Conservation (phyloP, 2,113 vertebrate species). For the Prionailurus viverrinus region DNA sequence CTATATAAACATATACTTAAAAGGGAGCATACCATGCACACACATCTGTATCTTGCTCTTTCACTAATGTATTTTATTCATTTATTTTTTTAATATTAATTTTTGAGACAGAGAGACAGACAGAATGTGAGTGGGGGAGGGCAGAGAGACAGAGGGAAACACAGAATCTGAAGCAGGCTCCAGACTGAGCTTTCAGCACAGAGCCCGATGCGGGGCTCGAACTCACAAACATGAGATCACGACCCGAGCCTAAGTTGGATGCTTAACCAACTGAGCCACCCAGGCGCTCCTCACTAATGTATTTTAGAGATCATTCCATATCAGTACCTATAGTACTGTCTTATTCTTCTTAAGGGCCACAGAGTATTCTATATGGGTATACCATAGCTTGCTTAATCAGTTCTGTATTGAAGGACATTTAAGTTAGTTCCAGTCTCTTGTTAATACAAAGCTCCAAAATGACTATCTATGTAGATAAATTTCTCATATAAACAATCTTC, state of each 20-base stretch:
- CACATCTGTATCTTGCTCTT: not conserved
- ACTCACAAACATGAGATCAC: too few relatives aligned
- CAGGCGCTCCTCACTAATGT: not conserved
- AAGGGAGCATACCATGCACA: not conserved
- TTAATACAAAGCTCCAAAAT: slow-evolving; percentile 7
- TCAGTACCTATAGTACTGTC: not conserved
- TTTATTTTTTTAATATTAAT: too few relatives aligned
- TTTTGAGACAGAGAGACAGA: too few relatives aligned
- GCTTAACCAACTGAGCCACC: too few relatives aligned
- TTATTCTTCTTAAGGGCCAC: not conserved
- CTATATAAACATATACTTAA: not conserved
- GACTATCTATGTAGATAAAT: not conserved
- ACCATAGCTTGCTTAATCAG: not conserved
- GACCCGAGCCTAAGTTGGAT: too few relatives aligned
- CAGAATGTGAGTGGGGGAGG: too few relatives aligned
- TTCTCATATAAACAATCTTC: not conserved
- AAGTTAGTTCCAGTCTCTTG: not conserved
- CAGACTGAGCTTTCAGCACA: too few relatives aligned
- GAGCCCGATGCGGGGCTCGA: too few relatives aligned
- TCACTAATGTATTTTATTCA: not conserved
- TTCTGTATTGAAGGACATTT: not conserved
- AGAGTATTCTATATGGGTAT: not conserved
- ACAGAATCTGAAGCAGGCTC: too few relatives aligned
- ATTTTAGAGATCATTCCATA: not conserved
- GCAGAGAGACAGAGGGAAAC: too few relatives aligned